These are phyloP conservation scores for Adoxophyes honmai DNA, from an alignment of 1,140 invertebrate genomes.

Conservation along the genomic window DNA sequence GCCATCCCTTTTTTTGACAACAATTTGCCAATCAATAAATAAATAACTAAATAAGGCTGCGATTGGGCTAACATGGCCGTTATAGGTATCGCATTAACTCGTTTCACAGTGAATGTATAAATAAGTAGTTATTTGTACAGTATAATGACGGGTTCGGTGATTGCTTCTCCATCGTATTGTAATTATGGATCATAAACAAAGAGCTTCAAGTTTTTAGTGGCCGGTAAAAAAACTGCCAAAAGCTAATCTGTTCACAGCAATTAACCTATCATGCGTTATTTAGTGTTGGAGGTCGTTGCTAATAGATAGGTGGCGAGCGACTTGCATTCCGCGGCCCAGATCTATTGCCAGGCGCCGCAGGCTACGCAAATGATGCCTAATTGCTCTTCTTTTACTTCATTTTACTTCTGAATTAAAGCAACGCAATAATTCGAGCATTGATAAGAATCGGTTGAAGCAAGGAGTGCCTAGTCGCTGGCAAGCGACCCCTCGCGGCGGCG, in stretches of 20 bases:
- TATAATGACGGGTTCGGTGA: slow-evolving; percentile 68
- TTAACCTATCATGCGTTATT: slow-evolving; percentile 68
- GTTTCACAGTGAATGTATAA: slow-evolving; percentile 50
- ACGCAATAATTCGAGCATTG: too few relatives aligned
- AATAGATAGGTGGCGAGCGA: slow-evolving; percentile 27
- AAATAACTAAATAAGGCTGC: slow-evolving; percentile 39
- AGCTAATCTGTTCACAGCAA: slow-evolving; percentile 66
- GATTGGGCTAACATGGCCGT: slow-evolving; percentile 27
- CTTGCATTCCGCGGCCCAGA: not conserved
- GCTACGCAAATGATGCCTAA: too few relatives aligned
- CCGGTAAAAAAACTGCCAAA: slow-evolving; percentile 63
- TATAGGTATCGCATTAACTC: slow-evolving; percentile 42
- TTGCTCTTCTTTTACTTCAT: too few relatives aligned
- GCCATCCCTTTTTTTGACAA: slow-evolving; percentile 33
- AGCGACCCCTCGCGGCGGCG: too few relatives aligned
- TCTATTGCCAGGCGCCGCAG: too few relatives aligned
- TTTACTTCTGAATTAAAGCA: too few relatives aligned
- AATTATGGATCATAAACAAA: slow-evolving; percentile 74
- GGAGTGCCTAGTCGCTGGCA: too few relatives aligned
- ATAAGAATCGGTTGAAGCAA: too few relatives aligned
- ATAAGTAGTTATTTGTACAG: slow-evolving; percentile 68
- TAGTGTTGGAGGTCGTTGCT: slow-evolving; percentile 40
- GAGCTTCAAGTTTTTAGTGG: slow-evolving; percentile 36
- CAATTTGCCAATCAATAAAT: slow-evolving; percentile 53
- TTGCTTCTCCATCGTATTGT: slow-evolving; percentile 58